Conservation (phyloP, 2,888 invertebrate genomes). For the Oconnorella tubifera region DNA sequence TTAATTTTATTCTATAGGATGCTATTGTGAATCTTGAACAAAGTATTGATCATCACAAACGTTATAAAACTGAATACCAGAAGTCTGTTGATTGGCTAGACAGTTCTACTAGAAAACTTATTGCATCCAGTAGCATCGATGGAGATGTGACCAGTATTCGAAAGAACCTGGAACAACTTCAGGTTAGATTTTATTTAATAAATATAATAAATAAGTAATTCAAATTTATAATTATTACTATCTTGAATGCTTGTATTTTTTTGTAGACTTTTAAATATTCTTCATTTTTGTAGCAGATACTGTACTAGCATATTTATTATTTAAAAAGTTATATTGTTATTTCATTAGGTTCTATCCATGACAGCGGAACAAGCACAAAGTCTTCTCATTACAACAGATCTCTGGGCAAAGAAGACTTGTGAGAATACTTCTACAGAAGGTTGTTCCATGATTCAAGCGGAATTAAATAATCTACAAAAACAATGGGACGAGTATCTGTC, state of each 20-base stretch:
- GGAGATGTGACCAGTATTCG: conserved; percentile 53
- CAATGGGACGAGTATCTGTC: conserved; percentile 83
- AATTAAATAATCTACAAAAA: conserved; percentile 77
- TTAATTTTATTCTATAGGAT: no score
- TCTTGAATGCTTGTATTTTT: not conserved
- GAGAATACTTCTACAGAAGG: conserved; percentile 86
- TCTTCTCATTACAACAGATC: conserved; percentile 4
- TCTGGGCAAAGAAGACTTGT: conserved; percentile 78
- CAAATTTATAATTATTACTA: not conserved
- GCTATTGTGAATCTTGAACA: conserved; percentile 67
- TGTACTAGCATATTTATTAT: not conserved
- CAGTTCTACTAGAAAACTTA: conserved; percentile 71
- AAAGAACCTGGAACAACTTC: conserved; percentile 47
- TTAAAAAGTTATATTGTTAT: not conserved
- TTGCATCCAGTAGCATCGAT: conserved; percentile 61
- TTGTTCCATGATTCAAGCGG: conserved; percentile 79
- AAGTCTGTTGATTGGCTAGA: conserved; percentile 83
- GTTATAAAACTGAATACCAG: conserved; percentile 71
- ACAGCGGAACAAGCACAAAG: conserved; percentile 7
- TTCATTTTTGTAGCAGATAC: no score
- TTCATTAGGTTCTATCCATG: not conserved
- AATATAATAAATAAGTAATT: not conserved
- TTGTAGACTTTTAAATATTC: not conserved
- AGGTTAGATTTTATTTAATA: conserved; percentile 36
- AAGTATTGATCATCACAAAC: conserved; percentile 81